Evolutionary conservation across 2,113 vertebrate species (phyloP), one percentile per base, ranked within the genome.

Genomic region (Eulacestoma nigropectus): DNA sequence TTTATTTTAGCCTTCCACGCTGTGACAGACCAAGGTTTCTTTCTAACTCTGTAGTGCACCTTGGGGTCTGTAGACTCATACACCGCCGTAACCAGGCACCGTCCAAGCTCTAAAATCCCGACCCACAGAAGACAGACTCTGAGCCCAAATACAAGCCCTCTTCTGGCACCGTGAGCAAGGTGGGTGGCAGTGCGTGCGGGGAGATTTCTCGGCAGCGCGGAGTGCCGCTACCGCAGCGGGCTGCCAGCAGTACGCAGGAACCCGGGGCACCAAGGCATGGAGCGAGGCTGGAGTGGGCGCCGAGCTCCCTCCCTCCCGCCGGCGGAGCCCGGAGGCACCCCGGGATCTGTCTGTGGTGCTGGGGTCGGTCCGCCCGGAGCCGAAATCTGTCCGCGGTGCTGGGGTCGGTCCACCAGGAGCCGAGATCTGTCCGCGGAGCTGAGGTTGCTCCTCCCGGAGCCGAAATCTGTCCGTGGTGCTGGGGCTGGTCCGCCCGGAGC

Each of bases 41-140:
- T 91, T 87, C 84, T 79, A 93, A 96, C 70, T 90, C 76, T 73
- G 89, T 60, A 76, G 87, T 14, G 9, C 79, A 87, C 84, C 59
- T 73, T 23, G 33, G 65, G 64, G 50, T 87, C 83, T 19, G 67
- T 70, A 79, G 67, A n/a, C 33, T 81, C 56, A 39, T 17, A 46
- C 62, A 74, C 47, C 32, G 21, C 89, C 29, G 73, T 73, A 70
- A 70, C 32, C 56, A 84, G 77, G 86, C 78, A 65, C 46, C 13
- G 4, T 90, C 72, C 90, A 59, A 56, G 59, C 65, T 73, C 44
- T 78, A 63, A 63, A 90, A 69, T 60, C 87, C 68, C 50, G 10
- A 92, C 57, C 63, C 73, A 41, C 53, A 49, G 35, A 35, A 83
- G 68, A 39, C 86, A 59, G 74, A 18, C 78, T 69, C 75, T 2